Conservation (phyloP, 37 sponge, comb jelly and placozoan genomes). For the Spongia lamella region DNA sequence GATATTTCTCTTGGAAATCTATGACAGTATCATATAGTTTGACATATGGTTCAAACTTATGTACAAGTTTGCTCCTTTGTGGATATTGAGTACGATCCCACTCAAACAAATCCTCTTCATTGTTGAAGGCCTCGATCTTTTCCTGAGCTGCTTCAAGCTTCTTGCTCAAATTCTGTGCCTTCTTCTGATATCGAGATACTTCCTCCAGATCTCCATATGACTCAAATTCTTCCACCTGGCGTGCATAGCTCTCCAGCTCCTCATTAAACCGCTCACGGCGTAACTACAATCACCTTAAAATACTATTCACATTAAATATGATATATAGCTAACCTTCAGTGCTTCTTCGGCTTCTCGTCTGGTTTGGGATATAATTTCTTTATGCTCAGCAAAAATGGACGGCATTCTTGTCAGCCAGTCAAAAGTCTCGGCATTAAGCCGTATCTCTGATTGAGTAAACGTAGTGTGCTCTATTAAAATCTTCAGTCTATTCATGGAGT, state of each 20-base stretch:
- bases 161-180: slow-evolving; percentile 70
- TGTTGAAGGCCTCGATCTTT: slow-evolving; percentile 93
- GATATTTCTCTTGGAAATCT: slow-evolving; percentile 86
- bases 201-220: slow-evolving; percentile 88
- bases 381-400: slow-evolving; percentile 85
- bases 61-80: slow-evolving; percentile 70
- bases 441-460: slow-evolving; percentile 85
- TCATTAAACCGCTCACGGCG: slow-evolving; percentile 82
- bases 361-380: slow-evolving; percentile 68
- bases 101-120: slow-evolving; percentile 97
- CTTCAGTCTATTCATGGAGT: slow-evolving; percentile 45
- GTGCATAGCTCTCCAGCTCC: slow-evolving; percentile 89
- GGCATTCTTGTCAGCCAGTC: slow-evolving; percentile 87
- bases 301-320: neutral
- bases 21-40: slow-evolving; percentile 88
- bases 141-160: slow-evolving; percentile 91
- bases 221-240: slow-evolving; percentile 90
- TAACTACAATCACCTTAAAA: slow-evolving; percentile 52
- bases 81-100: slow-evolving; percentile 97
- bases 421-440: slow-evolving; percentile 83
- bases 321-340: slow-evolving; percentile 84
- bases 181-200: slow-evolving; percentile 83
- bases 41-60: slow-evolving; percentile 81
- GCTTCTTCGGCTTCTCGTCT: slow-evolving; percentile 84
- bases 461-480: slow-evolving; percentile 58